phyloP scores from a whole-genome alignment of 2,797 vertebrate species.

The Percopsis omiscomaycus region DNA sequence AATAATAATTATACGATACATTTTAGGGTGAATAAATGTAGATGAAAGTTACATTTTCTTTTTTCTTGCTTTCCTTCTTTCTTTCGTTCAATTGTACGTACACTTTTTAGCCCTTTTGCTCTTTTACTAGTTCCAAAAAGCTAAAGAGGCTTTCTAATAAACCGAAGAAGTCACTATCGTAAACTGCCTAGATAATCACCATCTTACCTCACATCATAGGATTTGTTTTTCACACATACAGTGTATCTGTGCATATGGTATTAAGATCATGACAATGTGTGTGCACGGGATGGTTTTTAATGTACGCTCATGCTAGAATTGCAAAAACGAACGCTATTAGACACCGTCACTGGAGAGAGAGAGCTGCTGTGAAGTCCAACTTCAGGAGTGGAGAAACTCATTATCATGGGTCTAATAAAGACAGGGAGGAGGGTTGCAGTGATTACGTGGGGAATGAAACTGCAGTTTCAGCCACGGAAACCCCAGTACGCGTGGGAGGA shows the following conservation, averaged over 20 bases:
- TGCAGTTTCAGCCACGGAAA: constrained; percentile 37
- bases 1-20: no score
- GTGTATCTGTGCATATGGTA: constrained; percentile 17
- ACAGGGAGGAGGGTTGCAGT: not conserved
- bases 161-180: constrained; percentile 10
- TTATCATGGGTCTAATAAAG: constrained; percentile 20
- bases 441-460: not conserved
- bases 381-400: constrained; percentile 27
- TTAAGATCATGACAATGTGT: not conserved
- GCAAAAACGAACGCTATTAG: constrained; percentile 16
- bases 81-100: constrained; percentile 8
- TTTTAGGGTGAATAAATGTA: no score
- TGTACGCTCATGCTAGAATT: constrained; percentile 25
- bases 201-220: constrained; percentile 38
- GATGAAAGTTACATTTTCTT: no score
- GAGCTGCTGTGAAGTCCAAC: constrained; percentile 18
- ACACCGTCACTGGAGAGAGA: constrained; percentile 1
- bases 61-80: not conserved
- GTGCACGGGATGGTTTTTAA: constrained; percentile 2
- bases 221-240: constrained; percentile 12
- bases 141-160: constrained; percentile 22
- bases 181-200: constrained; percentile 57
- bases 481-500: constrained; percentile 31
- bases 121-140: constrained; percentile 20
- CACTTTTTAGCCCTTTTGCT: constrained; percentile 7